These are phyloP conservation scores for Sitta carolinensis DNA, from an alignment of 2,797 vertebrate species.

Conservation along the genomic window DNA sequence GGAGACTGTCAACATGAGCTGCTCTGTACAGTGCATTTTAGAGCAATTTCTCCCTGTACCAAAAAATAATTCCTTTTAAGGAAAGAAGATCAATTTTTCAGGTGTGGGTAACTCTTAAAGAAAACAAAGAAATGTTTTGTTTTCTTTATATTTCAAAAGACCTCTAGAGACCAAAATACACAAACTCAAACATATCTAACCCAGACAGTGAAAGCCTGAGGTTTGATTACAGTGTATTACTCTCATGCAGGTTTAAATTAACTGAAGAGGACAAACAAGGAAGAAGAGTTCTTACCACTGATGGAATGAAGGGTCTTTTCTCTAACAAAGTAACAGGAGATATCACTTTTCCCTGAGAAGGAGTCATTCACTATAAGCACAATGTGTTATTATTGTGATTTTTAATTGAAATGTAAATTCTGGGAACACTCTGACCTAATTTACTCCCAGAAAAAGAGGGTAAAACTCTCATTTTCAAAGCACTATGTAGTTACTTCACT, in stretches of 20 bases:
- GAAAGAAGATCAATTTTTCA: slow-evolving; percentile 40
- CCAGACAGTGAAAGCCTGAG: slow-evolving; percentile 30
- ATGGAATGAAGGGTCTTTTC: slow-evolving; percentile 93
- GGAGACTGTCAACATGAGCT: background rate
- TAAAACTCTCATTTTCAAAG: slow-evolving; percentile 91
- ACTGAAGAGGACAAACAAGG: slow-evolving; percentile 80
- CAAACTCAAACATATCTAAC: slow-evolving; percentile 45
- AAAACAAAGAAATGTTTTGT: slow-evolving; percentile 22
- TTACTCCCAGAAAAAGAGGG: slow-evolving; percentile 83
- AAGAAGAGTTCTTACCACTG: slow-evolving; percentile 85
- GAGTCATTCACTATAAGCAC: slow-evolving; percentile 89
- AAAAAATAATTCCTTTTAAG: background rate
- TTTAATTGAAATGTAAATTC: slow-evolving; percentile 99
- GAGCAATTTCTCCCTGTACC: background rate
- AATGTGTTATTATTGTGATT: slow-evolving; percentile 96
- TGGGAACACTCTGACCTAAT: slow-evolving; percentile 89
- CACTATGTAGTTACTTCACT: slow-evolving; percentile 70
- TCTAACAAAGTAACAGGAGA: slow-evolving; percentile 88
- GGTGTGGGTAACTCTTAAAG: background rate
- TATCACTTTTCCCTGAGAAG: slow-evolving; percentile 90
- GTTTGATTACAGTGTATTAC: slow-evolving; percentile 48
- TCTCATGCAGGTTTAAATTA: slow-evolving; percentile 52
- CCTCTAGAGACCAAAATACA: slow-evolving; percentile 21
- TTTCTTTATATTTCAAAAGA: slow-evolving; percentile 33
- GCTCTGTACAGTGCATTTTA: background rate